Conservation (phyloP, 1,140 invertebrate genomes). For the Lithobius niger region DNA sequence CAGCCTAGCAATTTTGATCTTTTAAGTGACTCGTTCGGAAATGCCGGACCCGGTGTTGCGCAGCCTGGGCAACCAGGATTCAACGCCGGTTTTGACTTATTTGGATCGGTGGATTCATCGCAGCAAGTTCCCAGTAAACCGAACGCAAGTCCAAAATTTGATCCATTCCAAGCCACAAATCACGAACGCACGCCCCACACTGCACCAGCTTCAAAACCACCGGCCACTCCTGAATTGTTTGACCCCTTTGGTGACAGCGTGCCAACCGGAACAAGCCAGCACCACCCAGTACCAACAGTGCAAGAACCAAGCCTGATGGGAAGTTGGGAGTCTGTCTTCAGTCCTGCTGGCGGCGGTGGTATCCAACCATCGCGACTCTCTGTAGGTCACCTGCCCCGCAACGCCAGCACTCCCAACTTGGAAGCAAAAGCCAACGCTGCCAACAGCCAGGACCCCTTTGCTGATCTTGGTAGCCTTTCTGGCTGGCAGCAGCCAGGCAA, state of each 20-base stretch:
- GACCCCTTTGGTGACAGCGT: too few relatives aligned
- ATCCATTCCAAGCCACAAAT: neutral
- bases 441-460: constrained; percentile 37
- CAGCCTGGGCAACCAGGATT: neutral
- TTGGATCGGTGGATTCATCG: too few relatives aligned
- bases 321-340: constrained; percentile 22
- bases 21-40: constrained; percentile 29
- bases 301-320: constrained; percentile 23
- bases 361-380: too few relatives aligned
- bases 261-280: neutral
- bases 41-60: neutral
- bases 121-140: neutral
- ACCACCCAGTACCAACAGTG: neutral
- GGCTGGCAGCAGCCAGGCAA: constrained; percentile 6
- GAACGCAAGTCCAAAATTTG: neutral
- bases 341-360: constrained; percentile 11
- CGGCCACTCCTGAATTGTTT: too few relatives aligned
- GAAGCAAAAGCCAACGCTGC: constrained; percentile 27
- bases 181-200: too few relatives aligned
- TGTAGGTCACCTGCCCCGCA: constrained; percentile 34
- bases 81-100: neutral
- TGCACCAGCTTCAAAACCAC: too few relatives aligned
- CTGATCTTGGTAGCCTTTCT: constrained; percentile 36
- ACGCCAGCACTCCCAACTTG: constrained; percentile 45
- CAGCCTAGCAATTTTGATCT: constrained; percentile 42